A percentile compares a stretch with the other conserved stretches of the same genome.
Conservation (phyloP, 2,797 vertebrate species). For the Sebastes trivittatus region DNA sequence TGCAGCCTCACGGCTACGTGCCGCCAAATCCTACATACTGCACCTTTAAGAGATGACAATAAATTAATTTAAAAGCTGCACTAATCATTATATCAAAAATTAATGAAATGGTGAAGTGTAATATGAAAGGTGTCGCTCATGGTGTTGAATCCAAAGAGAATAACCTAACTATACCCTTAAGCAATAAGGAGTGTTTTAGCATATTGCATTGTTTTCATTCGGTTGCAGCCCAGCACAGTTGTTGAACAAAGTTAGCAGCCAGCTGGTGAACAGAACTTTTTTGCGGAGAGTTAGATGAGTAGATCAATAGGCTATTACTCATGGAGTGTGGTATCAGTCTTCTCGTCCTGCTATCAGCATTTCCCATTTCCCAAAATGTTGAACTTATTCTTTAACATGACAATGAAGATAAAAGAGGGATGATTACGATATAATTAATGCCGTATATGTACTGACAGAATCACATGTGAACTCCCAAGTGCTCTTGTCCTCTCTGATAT, state of each 20-base stretch:
- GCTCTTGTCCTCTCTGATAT: neutral
- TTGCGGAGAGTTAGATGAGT: neutral
- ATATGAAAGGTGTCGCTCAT: neutral
- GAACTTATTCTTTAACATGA: neutral
- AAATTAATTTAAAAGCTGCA: neutral
- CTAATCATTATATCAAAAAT: neutral
- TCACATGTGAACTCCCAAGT: neutral
- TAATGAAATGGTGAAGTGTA: neutral
- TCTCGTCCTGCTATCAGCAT: too few species aligned
- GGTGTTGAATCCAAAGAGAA: neutral
- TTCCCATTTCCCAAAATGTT: neutral
- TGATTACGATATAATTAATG: neutral
- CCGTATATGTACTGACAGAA: neutral
- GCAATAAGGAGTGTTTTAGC: neutral
- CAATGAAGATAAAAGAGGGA: neutral
- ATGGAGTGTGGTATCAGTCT: neutral
- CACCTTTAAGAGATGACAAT: neutral
- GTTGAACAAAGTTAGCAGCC: too few species aligned
- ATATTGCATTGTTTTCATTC: neutral
- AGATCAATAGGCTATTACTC: neutral
- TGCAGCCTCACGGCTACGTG: neutral
- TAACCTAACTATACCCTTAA: neutral
- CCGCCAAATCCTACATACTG: neutral
- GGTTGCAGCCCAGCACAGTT: neutral
- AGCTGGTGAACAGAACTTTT: neutral